These are phyloP conservation scores for Lipotes vexillifer DNA, from an alignment of 2,113 vertebrate species.

Conservation along the genomic window DNA sequence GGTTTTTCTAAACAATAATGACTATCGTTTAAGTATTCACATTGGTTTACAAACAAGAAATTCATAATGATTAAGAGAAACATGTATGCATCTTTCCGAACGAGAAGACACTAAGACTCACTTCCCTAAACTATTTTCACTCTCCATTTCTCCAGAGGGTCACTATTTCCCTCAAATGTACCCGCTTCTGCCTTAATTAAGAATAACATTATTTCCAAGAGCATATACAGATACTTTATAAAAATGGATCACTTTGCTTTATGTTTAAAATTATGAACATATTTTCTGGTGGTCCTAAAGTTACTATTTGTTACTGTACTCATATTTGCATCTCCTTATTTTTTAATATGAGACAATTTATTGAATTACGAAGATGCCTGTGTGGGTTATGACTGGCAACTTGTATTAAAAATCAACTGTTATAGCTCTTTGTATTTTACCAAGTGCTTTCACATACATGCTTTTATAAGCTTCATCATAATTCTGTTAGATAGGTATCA, in stretches of 20 bases:
- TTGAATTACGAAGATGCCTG: background rate
- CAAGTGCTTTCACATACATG: background rate
- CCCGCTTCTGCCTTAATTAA: slow-evolving; percentile 59
- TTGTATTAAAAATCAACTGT: background rate
- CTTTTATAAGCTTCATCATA: background rate
- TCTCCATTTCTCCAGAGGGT: slow-evolving; percentile 53
- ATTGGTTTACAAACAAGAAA: slow-evolving; percentile 27
- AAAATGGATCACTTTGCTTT: slow-evolving; percentile 2
- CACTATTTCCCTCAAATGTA: slow-evolving; percentile 59
- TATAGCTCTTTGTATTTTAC: background rate
- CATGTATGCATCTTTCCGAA: background rate
- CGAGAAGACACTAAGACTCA: background rate
- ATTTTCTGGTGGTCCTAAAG: background rate
- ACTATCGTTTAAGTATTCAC: background rate
- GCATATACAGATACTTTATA: background rate
- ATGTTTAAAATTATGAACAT: background rate
- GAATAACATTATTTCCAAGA: slow-evolving; percentile 42
- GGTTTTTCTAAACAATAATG: background rate
- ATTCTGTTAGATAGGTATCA: background rate
- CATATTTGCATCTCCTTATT: background rate
- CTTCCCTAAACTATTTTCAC: slow-evolving; percentile 16
- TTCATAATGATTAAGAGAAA: slow-evolving; percentile 16
- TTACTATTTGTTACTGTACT: background rate
- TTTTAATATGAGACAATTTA: background rate
- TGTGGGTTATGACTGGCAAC: background rate